Evolutionary conservation across 2,113 vertebrate genomes (phyloP), one percentile per base, ranked within the genome.

Genomic region (Aix galericulata): DNA sequence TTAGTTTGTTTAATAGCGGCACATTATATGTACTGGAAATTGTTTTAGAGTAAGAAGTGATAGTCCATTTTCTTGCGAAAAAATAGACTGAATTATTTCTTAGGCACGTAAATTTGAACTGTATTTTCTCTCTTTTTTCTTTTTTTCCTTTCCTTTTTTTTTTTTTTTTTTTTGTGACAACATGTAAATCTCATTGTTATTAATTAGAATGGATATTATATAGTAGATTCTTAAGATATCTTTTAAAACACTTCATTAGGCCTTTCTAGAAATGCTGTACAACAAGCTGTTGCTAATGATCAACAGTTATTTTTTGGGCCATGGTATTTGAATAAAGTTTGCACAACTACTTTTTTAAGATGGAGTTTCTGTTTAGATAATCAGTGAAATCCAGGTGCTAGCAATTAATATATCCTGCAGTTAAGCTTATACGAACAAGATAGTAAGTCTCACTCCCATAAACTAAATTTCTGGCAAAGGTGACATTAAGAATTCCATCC

Each of bases 401-500:
- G 34, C n/a, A 69, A 88, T 88, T 95, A 93, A 86, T 73, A 62
- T 93, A 50, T 94, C 72, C 94, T 96, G 68, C 55, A 55, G 72
- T 84, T 94, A 91, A 92, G 53, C 32, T 93, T 95, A 74, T 59
- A 96, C 48, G 58, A 96, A 87, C 55, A 91, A 95, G 91, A 93
- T 68, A 94, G 72, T 78, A 91, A 67, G 79, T 88, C 91, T 87
- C 87, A 86, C 81, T 58, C 58, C 38, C 68, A 48, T 85, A 96
- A 97, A 92, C 75, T 96, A 93, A 96, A 97, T 94, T 93, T 78
- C 80, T 94, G 82, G 91, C 86, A 95, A 97, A 97, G 92, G 53
- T 86, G 67, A 69, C 26, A 9, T 95, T 96, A 96, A 52, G 80
- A 96, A 97, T 97, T 97, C 94, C 82, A 69, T 91, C 94, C 86